Evolutionary conservation across 2,113 vertebrate genomes (phyloP).

Genomic region (Gallinago paraguaiae): DNA sequence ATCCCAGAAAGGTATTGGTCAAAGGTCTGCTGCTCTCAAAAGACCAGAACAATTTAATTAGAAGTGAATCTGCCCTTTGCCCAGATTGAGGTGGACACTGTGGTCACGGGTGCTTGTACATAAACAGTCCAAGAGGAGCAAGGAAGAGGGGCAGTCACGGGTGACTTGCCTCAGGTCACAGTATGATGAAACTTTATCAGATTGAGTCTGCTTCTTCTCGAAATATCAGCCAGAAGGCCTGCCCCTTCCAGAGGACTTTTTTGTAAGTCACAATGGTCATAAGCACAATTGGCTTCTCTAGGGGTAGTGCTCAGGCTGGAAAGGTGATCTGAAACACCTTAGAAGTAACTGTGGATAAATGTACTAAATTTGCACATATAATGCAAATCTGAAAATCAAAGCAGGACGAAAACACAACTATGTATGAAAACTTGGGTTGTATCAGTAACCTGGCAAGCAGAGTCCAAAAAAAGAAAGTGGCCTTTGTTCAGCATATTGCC

Average conservation of each 20-base stretch:
- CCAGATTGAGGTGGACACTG: not conserved
- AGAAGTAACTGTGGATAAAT: rapidly evolving
- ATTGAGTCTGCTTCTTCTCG: not conserved
- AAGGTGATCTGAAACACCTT: not conserved
- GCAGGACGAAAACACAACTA: not conserved
- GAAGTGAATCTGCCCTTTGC: not conserved
- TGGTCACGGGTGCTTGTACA: not conserved
- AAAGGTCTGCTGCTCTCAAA: not conserved
- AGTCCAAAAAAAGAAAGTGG: not conserved
- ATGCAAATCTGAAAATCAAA: not conserved
- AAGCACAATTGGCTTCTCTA: not conserved
- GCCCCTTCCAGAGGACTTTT: not conserved
- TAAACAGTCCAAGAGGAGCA: not conserved
- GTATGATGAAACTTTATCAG: not conserved
- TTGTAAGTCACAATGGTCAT: not conserved
- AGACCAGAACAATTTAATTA: not conserved
- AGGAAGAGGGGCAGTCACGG: not conserved
- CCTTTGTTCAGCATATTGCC: not conserved
- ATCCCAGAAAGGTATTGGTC: not conserved
- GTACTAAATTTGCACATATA: not conserved
- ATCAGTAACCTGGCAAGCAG: not conserved
- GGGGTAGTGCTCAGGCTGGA: not conserved
- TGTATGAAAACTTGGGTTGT: not conserved
- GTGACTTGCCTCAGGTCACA: not conserved
- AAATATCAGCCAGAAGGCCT: not conserved